Conservation (phyloP, 1,140 invertebrate species). For the Druon quercuslanigerum region DNA sequence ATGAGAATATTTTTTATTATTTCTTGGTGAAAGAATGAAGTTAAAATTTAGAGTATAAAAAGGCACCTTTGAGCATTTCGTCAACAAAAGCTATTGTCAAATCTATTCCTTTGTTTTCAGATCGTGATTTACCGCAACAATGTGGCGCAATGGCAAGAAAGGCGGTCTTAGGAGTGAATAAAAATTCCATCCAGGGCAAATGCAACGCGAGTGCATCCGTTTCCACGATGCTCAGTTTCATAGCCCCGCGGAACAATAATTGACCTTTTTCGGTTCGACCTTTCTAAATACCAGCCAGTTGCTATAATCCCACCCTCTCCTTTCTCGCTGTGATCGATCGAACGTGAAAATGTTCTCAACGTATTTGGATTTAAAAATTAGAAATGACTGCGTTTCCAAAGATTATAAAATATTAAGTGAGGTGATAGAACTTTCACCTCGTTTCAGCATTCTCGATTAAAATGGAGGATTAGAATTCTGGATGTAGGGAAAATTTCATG, state of each 20-base stretch:
- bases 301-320: constrained; percentile 35
- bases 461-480: too few species aligned
- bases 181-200: constrained; percentile 28
- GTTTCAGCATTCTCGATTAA: too few species aligned
- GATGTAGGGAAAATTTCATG: too few species aligned
- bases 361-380: neutral
- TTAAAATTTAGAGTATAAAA: neutral
- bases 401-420: too few species aligned
- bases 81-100: constrained; percentile 18
- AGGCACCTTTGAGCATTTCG: neutral
- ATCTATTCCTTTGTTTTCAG: constrained; percentile 20
- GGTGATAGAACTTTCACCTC: too few species aligned
- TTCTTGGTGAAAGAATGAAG: neutral
- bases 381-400: too few species aligned
- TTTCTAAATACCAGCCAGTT: constrained; percentile 55
- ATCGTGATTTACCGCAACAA: constrained; percentile 25
- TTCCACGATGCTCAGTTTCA: constrained; percentile 37
- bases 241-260: constrained; percentile 49
- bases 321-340: constrained; percentile 40
- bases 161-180: constrained; percentile 27
- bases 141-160: constrained; percentile 23
- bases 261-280: constrained; percentile 59
- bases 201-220: constrained; percentile 38
- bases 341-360: constrained; percentile 5
- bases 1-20: neutral